These are phyloP conservation scores for Uropsilus gracilis DNA, from an alignment of 2,113 vertebrate genomes.

Conservation along the genomic window DNA sequence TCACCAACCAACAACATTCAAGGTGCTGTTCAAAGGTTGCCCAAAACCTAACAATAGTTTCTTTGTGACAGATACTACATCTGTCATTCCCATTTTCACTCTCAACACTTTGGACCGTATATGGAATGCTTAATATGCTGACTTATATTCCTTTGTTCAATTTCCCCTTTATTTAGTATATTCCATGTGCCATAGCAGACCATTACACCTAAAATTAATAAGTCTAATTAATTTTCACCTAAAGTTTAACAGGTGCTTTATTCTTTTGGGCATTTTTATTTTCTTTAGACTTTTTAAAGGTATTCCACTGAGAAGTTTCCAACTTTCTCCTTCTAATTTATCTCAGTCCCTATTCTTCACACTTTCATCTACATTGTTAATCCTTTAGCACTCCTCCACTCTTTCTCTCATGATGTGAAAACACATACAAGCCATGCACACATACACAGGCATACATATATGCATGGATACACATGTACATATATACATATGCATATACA, in stretches of 20 bases:
- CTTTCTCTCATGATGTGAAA: neutral
- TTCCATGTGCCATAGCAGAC: neutral
- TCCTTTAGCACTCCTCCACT: neutral
- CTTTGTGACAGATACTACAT: neutral
- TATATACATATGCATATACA: neutral
- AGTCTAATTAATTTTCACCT: too few relatives aligned
- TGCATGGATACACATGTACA: neutral
- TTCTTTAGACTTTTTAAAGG: neutral
- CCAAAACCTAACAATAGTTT: neutral
- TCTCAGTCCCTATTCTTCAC: neutral
- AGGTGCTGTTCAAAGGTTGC: neutral
- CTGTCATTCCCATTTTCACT: neutral
- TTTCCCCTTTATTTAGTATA: neutral
- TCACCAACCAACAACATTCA: too few relatives aligned
- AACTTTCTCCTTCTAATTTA: neutral
- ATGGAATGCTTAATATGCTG: rapidly evolving
- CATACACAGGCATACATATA: neutral
- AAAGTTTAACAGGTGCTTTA: neutral
- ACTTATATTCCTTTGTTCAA: neutral
- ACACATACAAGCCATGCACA: neutral
- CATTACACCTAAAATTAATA: too few relatives aligned
- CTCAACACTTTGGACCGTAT: too few relatives aligned
- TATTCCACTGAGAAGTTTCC: neutral
- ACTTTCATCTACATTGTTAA: neutral
- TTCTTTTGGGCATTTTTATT: neutral